Base-by-base conservation (phyloP, 2,797 vertebrate species). In the Mus minutoides region DNA sequence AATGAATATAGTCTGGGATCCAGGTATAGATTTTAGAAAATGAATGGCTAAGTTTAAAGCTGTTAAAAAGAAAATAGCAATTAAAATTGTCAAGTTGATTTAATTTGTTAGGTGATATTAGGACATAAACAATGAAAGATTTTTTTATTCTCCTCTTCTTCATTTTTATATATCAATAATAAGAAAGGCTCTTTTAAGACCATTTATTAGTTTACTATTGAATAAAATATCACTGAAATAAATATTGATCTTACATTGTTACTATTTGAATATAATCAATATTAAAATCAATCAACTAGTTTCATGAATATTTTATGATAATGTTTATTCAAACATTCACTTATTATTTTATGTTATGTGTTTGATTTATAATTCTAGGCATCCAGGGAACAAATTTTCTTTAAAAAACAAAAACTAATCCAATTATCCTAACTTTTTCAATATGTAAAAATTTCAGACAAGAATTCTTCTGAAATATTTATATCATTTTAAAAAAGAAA, bases 401-500 rank as follows among this genome's bases (percentile, higher is more conserved):
- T 12, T 60, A 89, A 83, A 77, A 69, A n/a, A n/a, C n/a, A n/a
- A n/a, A 78, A 83, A 78, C 89, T 24, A 40, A 6, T 6, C 17
- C 54, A 24, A 31, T 62, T 79, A 67, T 22, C 1, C 21, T 64
- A 82, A 94, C 82, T 62, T 92, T 94, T 0, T 91, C 43, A 84
- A 46, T 75, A 80, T 26, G 83, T 71, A 85, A 37, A 78, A 75
- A 52, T 0, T 64, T 90, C 69, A 60, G 8, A 3, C 37, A 89
- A 79, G 86, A 69, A 46, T 52, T 67, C 5, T 3, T 90, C 40
- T 79, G n/a, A 76, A 89, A 78, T 29, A 56, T 29, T 73, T 84
- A 19, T 60, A 71, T 67, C 64, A 87, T 71, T 67, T 91, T 71
- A 82, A 19, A 75, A 22, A 85, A 90, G 13, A 91, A 94, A 62